phyloP scores from a whole-genome alignment of 1,140 invertebrate species.

The Contarinia nasturtii region DNA sequence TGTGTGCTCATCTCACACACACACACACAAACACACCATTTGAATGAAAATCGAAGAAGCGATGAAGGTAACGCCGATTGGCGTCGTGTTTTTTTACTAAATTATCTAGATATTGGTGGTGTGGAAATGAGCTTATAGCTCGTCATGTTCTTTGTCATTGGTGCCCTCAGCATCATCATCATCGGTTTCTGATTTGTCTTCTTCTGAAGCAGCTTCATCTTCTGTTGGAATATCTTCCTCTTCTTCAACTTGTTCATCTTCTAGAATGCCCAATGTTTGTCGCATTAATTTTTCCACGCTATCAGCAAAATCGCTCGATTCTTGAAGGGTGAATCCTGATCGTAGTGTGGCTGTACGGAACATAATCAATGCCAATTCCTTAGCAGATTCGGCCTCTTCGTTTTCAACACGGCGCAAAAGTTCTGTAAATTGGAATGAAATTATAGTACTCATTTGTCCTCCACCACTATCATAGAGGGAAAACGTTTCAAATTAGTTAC shows the following conservation, averaged over 20 bases:
- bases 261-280: constrained; percentile 59
- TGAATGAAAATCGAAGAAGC: too few relatives aligned
- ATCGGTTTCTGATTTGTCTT: constrained; percentile 17
- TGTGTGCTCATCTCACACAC: too few relatives aligned
- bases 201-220: constrained; percentile 28
- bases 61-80: too few relatives aligned
- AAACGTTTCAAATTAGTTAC: too few relatives aligned
- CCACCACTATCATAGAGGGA: too few relatives aligned
- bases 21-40: too few relatives aligned
- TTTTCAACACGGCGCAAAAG: constrained; percentile 69
- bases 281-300: constrained; percentile 75
- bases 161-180: constrained; percentile 13
- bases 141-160: constrained; percentile 19
- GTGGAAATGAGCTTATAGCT: constrained; percentile 13
- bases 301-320: constrained; percentile 71
- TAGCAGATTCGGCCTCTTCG: constrained; percentile 57
- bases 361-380: constrained; percentile 78
- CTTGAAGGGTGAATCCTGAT: constrained; percentile 74
- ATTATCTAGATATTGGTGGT: too few relatives aligned
- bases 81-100: too few relatives aligned
- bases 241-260: constrained; percentile 46
- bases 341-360: constrained; percentile 81
- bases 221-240: constrained; percentile 26
- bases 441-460: too few relatives aligned
- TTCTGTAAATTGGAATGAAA: too few relatives aligned